Evolutionary conservation across 2,113 vertebrate species (phyloP).

Genomic region (Chionomys nivalis): DNA sequence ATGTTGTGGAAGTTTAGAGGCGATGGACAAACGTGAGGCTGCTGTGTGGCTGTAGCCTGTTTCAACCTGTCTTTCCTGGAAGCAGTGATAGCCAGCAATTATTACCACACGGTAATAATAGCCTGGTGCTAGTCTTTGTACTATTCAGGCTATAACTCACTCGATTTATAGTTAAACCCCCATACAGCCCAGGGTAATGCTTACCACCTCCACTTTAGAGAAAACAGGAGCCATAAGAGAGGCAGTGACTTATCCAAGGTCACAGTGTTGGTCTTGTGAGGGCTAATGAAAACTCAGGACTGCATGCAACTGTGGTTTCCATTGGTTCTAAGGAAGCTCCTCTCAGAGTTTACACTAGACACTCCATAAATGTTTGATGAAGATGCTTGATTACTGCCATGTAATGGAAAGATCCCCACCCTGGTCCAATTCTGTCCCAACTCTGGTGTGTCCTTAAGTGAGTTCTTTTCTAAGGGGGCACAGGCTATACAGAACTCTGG

Average conservation of each 20-base stretch:
- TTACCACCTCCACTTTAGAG: conserved; percentile 3
- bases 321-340: conserved; percentile 36
- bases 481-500: not conserved
- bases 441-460: conserved; percentile 3
- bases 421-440: conserved; percentile 31
- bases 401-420: conserved; percentile 68
- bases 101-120: not conserved
- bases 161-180: conserved; percentile 56
- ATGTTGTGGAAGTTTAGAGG: not conserved
- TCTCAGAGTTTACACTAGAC: conserved; percentile 58
- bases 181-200: not conserved
- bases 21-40: not conserved
- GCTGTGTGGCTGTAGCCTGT: not conserved
- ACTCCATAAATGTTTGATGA: conserved; percentile 76
- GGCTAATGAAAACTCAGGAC: not conserved
- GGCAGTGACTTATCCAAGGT: not conserved
- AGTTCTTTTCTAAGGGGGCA: not conserved
- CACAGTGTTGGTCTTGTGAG: not conserved
- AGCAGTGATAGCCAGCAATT: not conserved
- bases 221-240: not conserved
- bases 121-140: not conserved
- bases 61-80: not conserved
- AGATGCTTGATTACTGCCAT: conserved; percentile 60
- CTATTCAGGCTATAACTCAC: conserved; percentile 16
- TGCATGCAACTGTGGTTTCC: conserved; percentile 41